These are phyloP conservation scores for Amniataba percoides DNA, from an alignment of 2,797 vertebrate genomes.

Conservation along the genomic window DNA sequence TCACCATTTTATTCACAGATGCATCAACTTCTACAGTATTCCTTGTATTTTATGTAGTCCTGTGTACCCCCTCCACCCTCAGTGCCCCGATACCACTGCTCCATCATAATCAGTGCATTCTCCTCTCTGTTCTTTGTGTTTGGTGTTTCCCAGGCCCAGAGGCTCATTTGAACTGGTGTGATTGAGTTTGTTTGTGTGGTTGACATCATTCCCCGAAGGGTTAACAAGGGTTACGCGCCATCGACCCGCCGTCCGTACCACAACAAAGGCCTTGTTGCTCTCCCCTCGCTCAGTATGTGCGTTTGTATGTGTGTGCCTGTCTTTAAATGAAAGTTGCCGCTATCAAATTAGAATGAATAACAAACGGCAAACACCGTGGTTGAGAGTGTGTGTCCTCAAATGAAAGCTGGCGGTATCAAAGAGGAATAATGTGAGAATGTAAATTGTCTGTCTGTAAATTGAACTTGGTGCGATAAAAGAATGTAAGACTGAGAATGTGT, in stretches of 20 bases:
- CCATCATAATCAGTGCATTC: constrained; percentile 76
- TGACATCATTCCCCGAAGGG: constrained; percentile 86
- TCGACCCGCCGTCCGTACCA: constrained; percentile 69
- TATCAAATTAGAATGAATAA: constrained; percentile 76
- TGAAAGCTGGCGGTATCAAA: constrained; percentile 47
- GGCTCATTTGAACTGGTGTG: constrained; percentile 86
- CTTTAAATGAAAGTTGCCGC: constrained; percentile 70
- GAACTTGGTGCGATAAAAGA: constrained; percentile 25
- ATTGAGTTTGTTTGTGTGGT: constrained; percentile 88
- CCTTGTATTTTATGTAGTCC: constrained; percentile 48
- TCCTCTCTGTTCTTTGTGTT: constrained; percentile 79
- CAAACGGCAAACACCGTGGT: constrained; percentile 50
- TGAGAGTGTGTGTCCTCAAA: constrained; percentile 46
- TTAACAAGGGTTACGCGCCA: constrained; percentile 87
- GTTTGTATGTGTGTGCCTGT: constrained; percentile 27
- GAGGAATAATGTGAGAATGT: constrained; percentile 36
- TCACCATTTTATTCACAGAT: constrained; percentile 38
- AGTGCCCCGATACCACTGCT: constrained; percentile 59
- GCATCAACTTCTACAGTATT: constrained; percentile 55
- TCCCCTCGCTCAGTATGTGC: constrained; percentile 37
- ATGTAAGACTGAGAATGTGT: neutral
- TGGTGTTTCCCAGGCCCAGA: constrained; percentile 75
- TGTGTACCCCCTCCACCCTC: constrained; percentile 24
- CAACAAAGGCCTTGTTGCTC: constrained; percentile 79
- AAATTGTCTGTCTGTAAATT: constrained; percentile 26